phyloP scores from a whole-genome alignment of 2,888 invertebrate species.

The Prosapia bicincta region DNA sequence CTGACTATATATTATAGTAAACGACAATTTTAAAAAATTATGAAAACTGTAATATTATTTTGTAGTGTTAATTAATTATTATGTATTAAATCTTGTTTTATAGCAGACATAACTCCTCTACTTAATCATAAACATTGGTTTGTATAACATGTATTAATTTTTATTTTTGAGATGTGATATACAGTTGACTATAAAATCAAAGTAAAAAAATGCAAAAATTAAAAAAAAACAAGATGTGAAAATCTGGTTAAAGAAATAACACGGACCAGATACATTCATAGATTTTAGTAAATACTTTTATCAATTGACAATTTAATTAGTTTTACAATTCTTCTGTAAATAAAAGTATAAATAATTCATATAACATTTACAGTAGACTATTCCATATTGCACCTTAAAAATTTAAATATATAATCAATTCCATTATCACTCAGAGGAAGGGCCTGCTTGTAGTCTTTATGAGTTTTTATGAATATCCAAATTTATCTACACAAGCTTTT shows the following conservation, averaged over 20 bases:
- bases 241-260: not conserved
- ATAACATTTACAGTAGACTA: not conserved
- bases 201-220: too few relatives aligned
- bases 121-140: too few relatives aligned
- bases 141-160: too few relatives aligned
- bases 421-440: not conserved
- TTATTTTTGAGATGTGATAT: too few relatives aligned
- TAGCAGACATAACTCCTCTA: too few relatives aligned
- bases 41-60: too few relatives aligned
- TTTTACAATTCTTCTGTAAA: not conserved
- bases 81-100: too few relatives aligned
- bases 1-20: too few relatives aligned
- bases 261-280: not conserved
- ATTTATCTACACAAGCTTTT: slow-evolving; percentile 2
- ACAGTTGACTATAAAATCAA: too few relatives aligned
- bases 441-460: not conserved
- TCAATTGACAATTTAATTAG: not conserved
- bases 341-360: not conserved
- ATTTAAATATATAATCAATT: not conserved
- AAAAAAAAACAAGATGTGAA: too few relatives aligned
- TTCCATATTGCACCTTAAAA: not conserved
- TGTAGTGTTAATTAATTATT: too few relatives aligned
- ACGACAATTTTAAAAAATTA: too few relatives aligned
- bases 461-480: not conserved
- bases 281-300: not conserved